Conservation (phyloP, 2,113 vertebrate genomes). For the Bombycilla garrulus region DNA sequence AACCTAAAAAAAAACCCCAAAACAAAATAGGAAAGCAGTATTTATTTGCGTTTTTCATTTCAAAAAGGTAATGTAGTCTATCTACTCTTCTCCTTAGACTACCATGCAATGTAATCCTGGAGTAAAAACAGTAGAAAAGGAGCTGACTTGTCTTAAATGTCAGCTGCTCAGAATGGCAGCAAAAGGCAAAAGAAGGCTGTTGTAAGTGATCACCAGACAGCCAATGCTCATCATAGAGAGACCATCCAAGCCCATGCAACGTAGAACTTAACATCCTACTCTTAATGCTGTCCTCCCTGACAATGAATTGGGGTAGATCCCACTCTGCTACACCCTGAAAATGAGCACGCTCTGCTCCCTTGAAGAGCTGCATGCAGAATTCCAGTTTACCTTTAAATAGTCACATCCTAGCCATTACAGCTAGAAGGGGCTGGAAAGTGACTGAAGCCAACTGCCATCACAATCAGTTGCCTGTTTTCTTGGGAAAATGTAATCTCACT, state of each 20-base stretch:
- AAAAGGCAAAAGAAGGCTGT: background rate
- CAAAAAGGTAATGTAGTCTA: background rate
- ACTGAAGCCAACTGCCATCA: background rate
- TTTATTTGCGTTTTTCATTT: background rate
- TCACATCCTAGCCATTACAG: background rate
- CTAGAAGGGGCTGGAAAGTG: background rate
- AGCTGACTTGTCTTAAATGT: background rate
- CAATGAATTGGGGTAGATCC: background rate
- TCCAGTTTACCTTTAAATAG: background rate
- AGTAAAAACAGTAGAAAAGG: background rate
- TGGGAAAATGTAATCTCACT: background rate
- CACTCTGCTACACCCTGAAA: background rate
- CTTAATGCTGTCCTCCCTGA: background rate
- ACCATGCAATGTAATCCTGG: background rate
- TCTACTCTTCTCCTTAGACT: background rate
- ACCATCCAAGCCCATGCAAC: background rate
- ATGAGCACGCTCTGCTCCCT: background rate
- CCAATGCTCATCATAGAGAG: background rate
- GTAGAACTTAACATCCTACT: fast-evolving
- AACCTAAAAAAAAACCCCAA: background rate
- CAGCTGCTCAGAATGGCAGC: background rate
- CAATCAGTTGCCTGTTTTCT: background rate
- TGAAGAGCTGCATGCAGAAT: background rate
- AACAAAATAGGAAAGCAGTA: background rate
- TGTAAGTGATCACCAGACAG: background rate